A percentile compares a stretch with the other conserved stretches of the same genome.
phyloP scores from a whole-genome alignment of 2,113 vertebrate species.

The Chaetodon trifascialis region DNA sequence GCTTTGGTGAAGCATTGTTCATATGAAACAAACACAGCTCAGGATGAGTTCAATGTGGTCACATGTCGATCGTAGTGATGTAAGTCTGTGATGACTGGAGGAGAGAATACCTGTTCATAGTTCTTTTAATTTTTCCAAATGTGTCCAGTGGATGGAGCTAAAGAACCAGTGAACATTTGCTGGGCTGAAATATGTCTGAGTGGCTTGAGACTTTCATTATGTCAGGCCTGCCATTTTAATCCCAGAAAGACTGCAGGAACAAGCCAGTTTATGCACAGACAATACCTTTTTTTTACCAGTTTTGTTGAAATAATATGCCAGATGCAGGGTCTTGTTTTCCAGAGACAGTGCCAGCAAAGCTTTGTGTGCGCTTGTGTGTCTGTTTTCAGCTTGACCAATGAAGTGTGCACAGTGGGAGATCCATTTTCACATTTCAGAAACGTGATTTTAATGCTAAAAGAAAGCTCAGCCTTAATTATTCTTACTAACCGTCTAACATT shows the following conservation, averaged over 20 bases:
- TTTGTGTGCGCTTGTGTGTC: background rate
- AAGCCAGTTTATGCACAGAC: background rate
- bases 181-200: background rate
- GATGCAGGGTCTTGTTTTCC: background rate
- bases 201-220: slow-evolving; percentile 5
- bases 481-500: background rate
- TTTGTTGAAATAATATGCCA: background rate
- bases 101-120: background rate
- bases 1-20: background rate
- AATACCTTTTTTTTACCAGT: background rate
- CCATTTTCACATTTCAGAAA: background rate
- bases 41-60: background rate
- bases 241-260: background rate
- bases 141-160: background rate
- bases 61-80: background rate
- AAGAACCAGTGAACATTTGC: background rate
- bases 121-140: background rate
- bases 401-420: background rate
- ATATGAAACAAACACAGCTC: slow-evolving; percentile 1
- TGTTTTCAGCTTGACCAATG: background rate
- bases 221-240: slow-evolving; percentile 17
- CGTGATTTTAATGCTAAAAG: background rate
- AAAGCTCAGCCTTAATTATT: slow-evolving; percentile 2
- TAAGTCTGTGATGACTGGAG: background rate
- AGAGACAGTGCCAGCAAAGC: background rate